These are phyloP conservation scores for Megamerina dolium DNA, from an alignment of 2,888 invertebrate genomes.

Conservation along the genomic window DNA sequence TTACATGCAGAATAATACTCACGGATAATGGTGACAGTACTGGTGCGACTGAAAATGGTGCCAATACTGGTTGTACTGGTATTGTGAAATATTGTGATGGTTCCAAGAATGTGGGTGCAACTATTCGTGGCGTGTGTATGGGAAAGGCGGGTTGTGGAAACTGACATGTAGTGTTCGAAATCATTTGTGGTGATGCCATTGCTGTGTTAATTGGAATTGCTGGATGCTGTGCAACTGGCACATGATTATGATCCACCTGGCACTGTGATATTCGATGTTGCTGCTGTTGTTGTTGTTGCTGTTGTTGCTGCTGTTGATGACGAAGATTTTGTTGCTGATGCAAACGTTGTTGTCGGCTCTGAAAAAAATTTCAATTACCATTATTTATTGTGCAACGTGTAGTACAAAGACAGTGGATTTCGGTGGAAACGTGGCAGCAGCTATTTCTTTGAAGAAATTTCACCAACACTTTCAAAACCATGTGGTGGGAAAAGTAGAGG, in stretches of 20 bases:
- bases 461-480: too few relatives aligned
- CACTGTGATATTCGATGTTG: constrained; percentile 17
- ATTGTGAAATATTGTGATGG: constrained; percentile 55
- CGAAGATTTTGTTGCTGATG: constrained; percentile 21
- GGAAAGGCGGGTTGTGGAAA: constrained; percentile 53
- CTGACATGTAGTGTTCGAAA: constrained; percentile 44
- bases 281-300: constrained; percentile 19
- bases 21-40: constrained; percentile 41
- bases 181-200: constrained; percentile 28
- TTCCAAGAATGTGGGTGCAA: constrained; percentile 48
- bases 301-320: constrained; percentile 19
- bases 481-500: too few relatives aligned
- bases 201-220: constrained; percentile 32
- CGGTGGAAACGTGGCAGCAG: too few relatives aligned
- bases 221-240: constrained; percentile 25
- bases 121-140: constrained; percentile 43
- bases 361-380: constrained; percentile 1
- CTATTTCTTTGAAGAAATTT: too few relatives aligned
- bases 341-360: constrained; percentile 20
- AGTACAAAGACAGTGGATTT: too few relatives aligned
- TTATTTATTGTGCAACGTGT: neutral
- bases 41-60: constrained; percentile 51
- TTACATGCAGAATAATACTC: too few relatives aligned
- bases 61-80: constrained; percentile 56
- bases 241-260: constrained; percentile 12